These are phyloP conservation scores for Brachionus koreanus DNA, from an alignment of 1,140 invertebrate genomes.

Conservation along the genomic window DNA sequence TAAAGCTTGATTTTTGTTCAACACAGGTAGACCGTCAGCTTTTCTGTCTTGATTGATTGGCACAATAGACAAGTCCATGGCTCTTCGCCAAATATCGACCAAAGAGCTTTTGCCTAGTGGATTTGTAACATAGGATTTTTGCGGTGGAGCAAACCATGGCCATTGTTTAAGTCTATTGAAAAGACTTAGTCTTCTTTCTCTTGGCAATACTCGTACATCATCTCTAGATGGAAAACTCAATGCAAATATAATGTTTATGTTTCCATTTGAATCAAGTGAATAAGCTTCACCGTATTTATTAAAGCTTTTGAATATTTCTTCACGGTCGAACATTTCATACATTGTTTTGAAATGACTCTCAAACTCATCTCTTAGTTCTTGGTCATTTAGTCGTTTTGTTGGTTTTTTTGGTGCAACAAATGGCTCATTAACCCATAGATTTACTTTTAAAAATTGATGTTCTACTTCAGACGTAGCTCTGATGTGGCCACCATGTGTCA, in stretches of 20 bases:
- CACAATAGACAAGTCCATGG: not conserved
- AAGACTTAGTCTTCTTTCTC: not conserved
- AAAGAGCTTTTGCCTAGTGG: not conserved
- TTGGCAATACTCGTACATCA: not conserved
- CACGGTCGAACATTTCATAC: slow-evolving; percentile 1
- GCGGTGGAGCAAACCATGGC: slow-evolving; percentile 21
- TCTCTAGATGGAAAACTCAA: not conserved
- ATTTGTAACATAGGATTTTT: not conserved
- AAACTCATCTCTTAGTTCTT: slow-evolving; percentile 2
- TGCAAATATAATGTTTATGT: not conserved
- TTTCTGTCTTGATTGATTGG: slow-evolving; percentile 11
- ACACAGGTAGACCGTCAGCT: not conserved
- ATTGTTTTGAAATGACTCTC: slow-evolving; percentile 15
- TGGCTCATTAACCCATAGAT: slow-evolving; percentile 16
- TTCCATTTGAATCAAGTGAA: not conserved
- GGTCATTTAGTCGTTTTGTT: slow-evolving; percentile 4
- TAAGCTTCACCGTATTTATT: slow-evolving; percentile 6
- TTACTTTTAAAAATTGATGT: slow-evolving; percentile 21
- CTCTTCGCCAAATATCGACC: not conserved
- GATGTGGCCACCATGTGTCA: not conserved
- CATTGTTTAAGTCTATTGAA: slow-evolving; percentile 31
- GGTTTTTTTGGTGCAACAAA: not conserved
- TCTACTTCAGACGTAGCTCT: slow-evolving; percentile 9
- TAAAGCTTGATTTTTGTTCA: not conserved
- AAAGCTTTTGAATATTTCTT: slow-evolving; percentile 4